Evolutionary conservation across 2,888 invertebrate genomes (phyloP).

Genomic region (Agrotis ipsilon): DNA sequence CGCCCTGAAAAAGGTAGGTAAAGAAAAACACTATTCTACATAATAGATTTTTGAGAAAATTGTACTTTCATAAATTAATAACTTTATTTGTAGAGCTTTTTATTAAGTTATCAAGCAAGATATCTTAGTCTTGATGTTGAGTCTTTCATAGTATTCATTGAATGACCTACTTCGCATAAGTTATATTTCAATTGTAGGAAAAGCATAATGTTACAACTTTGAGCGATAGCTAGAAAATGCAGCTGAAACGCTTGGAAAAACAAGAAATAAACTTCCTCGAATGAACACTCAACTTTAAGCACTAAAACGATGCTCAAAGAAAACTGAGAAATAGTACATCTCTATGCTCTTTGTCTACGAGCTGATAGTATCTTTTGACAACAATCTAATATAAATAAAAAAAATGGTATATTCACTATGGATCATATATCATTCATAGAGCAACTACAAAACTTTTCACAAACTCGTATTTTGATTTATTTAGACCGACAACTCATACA

Average conservation of each 20-base stretch:
- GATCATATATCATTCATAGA: not conserved
- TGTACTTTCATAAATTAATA: too few species aligned
- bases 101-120: not conserved
- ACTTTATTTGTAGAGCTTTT: too few species aligned
- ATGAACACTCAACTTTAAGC: slow-evolving; percentile 16
- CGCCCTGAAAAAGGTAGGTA: too few species aligned
- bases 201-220: not conserved
- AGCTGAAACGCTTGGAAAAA: slow-evolving; percentile 10
- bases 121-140: not conserved
- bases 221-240: slow-evolving; percentile 4
- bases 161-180: not conserved
- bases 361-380: not conserved
- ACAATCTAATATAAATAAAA: not conserved
- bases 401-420: not conserved
- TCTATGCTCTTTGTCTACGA: slow-evolving; percentile 1
- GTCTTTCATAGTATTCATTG: slow-evolving; percentile 4
- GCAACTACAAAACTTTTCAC: not conserved
- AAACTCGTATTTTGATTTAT: not conserved
- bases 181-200: slow-evolving; percentile 18
- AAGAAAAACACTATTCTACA: too few species aligned
- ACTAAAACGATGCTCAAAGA: slow-evolving; percentile 13
- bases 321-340: not conserved
- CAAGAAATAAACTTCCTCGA: not conserved
- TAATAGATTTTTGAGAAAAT: too few species aligned
- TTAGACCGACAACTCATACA: not conserved